Conservation (phyloP, 2,797 vertebrate species). For the Thalassophryne amazonica region DNA sequence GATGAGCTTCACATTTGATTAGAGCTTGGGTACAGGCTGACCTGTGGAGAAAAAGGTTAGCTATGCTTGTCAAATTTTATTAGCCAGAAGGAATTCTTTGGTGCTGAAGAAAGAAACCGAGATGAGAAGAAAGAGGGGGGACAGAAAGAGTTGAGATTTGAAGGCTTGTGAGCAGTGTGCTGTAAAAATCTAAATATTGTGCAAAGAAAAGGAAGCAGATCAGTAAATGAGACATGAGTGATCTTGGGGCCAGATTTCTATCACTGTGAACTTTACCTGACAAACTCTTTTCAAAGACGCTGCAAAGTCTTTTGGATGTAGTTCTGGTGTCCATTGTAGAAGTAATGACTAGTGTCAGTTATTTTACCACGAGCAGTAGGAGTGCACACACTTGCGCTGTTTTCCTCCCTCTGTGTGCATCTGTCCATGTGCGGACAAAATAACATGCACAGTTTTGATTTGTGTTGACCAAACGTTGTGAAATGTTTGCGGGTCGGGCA, state of each 20-base stretch:
- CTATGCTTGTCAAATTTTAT: constrained; percentile 90
- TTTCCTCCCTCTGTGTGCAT: no score
- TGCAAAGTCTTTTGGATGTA: constrained; percentile 1
- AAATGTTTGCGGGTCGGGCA: no score
- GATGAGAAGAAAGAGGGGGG: constrained; percentile 58
- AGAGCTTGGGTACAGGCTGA: constrained; percentile 63
- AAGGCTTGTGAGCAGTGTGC: constrained; percentile 15
- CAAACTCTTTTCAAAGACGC: constrained; percentile 6
- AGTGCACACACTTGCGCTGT: no score
- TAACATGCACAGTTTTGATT: no score
- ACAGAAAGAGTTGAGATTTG: constrained; percentile 18
- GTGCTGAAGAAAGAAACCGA: constrained; percentile 39
- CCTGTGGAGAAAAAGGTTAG: constrained; percentile 80
- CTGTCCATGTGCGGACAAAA: no score
- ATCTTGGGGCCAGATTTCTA: not conserved
- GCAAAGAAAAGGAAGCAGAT: constrained; percentile 21
- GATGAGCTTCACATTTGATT: constrained; percentile 91
- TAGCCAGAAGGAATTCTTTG: constrained; percentile 72
- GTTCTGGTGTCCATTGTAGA: not conserved
- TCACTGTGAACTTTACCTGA: constrained; percentile 21
- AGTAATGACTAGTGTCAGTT: not conserved
- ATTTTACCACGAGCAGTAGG: no score
- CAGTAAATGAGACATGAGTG: constrained; percentile 20
- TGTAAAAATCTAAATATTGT: constrained; percentile 10
- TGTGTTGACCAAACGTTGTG: no score